These are phyloP conservation scores for Lonchura striata DNA, from an alignment of 2,113 vertebrate genomes.

Conservation along the genomic window DNA sequence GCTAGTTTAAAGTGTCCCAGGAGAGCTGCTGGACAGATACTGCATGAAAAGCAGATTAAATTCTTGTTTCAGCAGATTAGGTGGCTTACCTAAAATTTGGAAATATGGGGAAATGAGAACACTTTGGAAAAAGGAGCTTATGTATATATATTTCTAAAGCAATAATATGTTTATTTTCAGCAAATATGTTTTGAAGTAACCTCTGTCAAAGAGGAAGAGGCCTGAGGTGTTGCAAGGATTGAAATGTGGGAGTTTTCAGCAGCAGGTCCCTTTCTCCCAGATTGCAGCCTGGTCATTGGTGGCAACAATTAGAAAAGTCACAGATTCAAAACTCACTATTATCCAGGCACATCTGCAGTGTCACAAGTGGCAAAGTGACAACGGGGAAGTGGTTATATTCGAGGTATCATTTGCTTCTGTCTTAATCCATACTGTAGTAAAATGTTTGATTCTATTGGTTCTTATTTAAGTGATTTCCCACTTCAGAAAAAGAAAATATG, in stretches of 20 bases:
- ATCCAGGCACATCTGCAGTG: background rate
- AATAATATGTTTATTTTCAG: background rate
- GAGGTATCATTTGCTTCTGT: background rate
- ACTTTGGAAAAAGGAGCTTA: background rate
- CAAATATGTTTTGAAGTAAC: background rate
- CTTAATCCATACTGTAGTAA: background rate
- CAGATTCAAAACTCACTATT: background rate
- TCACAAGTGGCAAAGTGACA: background rate
- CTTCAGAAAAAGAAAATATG: background rate
- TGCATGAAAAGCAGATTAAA: background rate
- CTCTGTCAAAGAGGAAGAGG: background rate
- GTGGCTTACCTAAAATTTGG: background rate
- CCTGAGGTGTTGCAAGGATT: background rate
- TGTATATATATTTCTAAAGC: background rate
- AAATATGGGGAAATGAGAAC: background rate
- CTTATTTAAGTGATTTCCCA: background rate
- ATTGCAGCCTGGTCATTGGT: background rate
- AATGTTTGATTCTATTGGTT: background rate
- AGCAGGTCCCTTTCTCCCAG: background rate
- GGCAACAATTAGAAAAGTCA: background rate
- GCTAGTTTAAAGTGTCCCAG: slow-evolving; percentile 1
- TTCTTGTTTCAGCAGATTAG: background rate
- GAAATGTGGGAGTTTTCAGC: background rate
- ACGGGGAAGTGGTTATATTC: background rate
- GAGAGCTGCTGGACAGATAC: background rate